These are phyloP conservation scores for Lingula anatina DNA, from an alignment of 2,888 invertebrate species.

Conservation along the genomic window DNA sequence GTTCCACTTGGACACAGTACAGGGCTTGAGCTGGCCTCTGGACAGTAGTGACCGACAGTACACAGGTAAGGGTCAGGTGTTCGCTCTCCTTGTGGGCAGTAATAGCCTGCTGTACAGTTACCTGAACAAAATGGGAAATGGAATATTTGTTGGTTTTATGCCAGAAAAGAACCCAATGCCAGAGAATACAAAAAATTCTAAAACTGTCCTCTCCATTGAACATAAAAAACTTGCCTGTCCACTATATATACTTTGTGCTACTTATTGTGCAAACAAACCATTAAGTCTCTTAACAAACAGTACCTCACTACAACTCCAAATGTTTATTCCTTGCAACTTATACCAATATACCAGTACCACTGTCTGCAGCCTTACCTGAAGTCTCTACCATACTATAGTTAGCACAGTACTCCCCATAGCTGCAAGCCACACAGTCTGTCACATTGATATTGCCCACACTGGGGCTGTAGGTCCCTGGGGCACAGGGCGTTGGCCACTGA, in stretches of 20 bases:
- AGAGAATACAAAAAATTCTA: too few species aligned
- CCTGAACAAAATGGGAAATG: too few species aligned
- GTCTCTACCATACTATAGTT: conserved; percentile 32
- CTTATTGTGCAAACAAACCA: too few species aligned
- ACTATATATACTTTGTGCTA: too few species aligned
- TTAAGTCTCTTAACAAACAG: too few species aligned
- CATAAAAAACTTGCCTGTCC: too few species aligned
- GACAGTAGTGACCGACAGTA: conserved; percentile 41
- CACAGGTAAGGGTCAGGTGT: conserved; percentile 26
- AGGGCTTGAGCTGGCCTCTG: conserved; percentile 22
- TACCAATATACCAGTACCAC: too few species aligned
- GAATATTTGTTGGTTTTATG: too few species aligned
- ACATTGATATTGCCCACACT: conserved; percentile 21
- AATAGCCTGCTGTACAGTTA: conserved; percentile 41
- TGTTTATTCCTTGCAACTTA: too few species aligned
- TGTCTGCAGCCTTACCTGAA: conserved; percentile 25
- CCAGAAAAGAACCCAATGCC: too few species aligned
- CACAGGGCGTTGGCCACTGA: conserved; percentile 26
- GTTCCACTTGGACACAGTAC: conserved; percentile 34
- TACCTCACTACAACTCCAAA: too few species aligned
- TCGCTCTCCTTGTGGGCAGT: conserved; percentile 38
- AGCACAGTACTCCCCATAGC: conserved; percentile 33
- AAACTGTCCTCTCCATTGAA: too few species aligned
- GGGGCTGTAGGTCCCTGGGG: conserved; percentile 34
- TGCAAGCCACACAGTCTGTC: conserved; percentile 30